These are phyloP conservation scores for Oncorhynchus keta DNA, from an alignment of 2,113 vertebrate species.

Conservation along the genomic window DNA sequence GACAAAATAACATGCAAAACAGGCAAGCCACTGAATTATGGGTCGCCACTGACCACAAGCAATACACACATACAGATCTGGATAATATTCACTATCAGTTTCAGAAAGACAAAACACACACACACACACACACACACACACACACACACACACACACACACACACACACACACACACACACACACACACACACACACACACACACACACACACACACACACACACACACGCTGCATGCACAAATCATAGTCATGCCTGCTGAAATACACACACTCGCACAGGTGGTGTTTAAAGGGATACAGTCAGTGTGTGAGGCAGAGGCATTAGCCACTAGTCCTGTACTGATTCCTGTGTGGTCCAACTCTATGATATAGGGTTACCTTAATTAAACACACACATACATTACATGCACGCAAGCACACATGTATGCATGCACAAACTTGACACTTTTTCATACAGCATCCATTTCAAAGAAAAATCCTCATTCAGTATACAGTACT, in stretches of 20 bases:
- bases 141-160: slow-evolving; percentile 29
- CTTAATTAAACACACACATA: background rate
- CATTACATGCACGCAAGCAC: background rate
- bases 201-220: slow-evolving; percentile 19
- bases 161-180: slow-evolving; percentile 11
- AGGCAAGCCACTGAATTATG: too few relatives aligned
- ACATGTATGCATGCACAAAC: background rate
- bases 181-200: slow-evolving; percentile 18
- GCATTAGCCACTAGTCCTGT: slow-evolving; percentile 23
- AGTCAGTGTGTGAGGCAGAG: slow-evolving; percentile 18
- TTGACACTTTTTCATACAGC: background rate
- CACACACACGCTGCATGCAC: background rate
- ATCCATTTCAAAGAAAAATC: slow-evolving; percentile 25
- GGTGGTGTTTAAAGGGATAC: slow-evolving; percentile 17
- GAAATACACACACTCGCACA: slow-evolving; percentile 15
- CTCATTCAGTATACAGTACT: slow-evolving; percentile 21
- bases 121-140: slow-evolving; percentile 36
- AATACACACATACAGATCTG: slow-evolving; percentile 59
- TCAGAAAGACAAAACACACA: slow-evolving; percentile 50
- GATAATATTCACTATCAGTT: slow-evolving; percentile 57
- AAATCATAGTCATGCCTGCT: slow-evolving; percentile 1
- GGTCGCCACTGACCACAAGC: slow-evolving; percentile 29
- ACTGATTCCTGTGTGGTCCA: slow-evolving; percentile 56
- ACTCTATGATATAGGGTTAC: slow-evolving; percentile 32
- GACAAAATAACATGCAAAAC: too few relatives aligned